These are phyloP conservation scores for Phataginus tricuspis DNA, from an alignment of 2,797 vertebrate genomes.

Conservation along the genomic window DNA sequence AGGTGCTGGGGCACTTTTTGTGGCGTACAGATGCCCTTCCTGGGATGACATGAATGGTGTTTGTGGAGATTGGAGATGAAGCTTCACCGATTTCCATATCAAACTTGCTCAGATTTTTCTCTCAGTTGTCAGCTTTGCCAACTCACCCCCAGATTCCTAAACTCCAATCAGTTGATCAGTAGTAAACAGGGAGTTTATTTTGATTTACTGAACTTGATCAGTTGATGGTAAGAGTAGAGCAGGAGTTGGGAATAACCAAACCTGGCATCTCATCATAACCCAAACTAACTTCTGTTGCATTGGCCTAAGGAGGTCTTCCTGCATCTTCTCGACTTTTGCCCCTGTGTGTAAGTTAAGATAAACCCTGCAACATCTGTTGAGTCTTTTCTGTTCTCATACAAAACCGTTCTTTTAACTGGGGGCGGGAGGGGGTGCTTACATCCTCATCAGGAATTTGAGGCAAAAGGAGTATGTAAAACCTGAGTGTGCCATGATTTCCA, in stretches of 20 bases:
- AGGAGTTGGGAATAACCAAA: background rate
- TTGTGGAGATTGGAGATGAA: slow-evolving; percentile 24
- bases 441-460: background rate
- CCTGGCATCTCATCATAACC: background rate
- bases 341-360: background rate
- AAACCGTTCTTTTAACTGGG: slow-evolving; percentile 12
- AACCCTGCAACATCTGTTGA: background rate
- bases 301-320: background rate
- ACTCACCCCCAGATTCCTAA: slow-evolving; percentile 2
- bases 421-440: background rate
- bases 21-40: background rate
- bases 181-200: background rate
- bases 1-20: background rate
- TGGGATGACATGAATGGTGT: background rate
- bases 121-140: background rate
- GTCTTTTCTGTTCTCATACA: background rate
- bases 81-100: background rate
- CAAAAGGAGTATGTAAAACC: background rate
- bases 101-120: slow-evolving; percentile 53
- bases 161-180: background rate
- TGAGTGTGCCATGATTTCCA: background rate
- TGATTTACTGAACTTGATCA: background rate
- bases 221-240: background rate
- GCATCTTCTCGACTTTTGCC: background rate
- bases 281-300: background rate